Percentiles rank a stretch among this genome's conserved stretches.
Evolutionary conservation across 1,140 invertebrate genomes (phyloP).

Genomic region (Colletes latitarsis): DNA sequence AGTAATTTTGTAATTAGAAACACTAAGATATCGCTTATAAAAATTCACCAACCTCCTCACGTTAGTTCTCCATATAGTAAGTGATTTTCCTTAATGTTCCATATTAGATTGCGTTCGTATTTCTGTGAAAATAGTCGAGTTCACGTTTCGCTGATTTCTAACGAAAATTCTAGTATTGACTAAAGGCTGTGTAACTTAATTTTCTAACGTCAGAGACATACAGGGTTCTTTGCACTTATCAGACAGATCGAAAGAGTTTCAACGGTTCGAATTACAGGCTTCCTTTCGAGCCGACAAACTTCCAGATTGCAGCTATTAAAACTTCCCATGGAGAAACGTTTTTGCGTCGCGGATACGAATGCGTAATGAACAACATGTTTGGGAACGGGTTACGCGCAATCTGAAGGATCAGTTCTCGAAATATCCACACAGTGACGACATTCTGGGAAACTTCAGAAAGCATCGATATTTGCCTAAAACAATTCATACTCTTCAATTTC

Average conservation of each 20-base stretch:
- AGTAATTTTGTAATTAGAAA: too few species aligned
- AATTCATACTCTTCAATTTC: not conserved
- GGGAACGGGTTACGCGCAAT: conserved; percentile 12
- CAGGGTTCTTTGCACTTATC: too few species aligned
- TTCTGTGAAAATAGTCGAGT: too few species aligned
- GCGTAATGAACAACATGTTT: conserved; percentile 16
- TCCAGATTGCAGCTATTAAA: conserved; percentile 29
- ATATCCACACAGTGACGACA: not conserved
- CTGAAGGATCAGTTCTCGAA: not conserved
- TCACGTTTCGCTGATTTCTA: too few species aligned
- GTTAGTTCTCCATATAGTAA: not conserved
- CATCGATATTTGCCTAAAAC: not conserved
- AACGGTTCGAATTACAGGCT: not conserved
- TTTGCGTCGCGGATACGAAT: conserved; percentile 4
- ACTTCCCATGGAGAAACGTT: not conserved
- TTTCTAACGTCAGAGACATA: not conserved
- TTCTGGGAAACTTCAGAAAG: not conserved
- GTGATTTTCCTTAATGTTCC: not conserved
- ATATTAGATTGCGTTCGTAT: too few species aligned
- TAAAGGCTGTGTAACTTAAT: not conserved
- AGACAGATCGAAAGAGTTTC: not conserved
- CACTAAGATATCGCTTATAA: not conserved
- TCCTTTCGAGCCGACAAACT: not conserved
- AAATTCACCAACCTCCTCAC: not conserved
- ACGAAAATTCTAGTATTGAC: too few species aligned